Percentiles rank a stretch among this genome's conserved stretches.
Conservation (phyloP, 2,888 invertebrate genomes). For the Osedax frankpressi region DNA sequence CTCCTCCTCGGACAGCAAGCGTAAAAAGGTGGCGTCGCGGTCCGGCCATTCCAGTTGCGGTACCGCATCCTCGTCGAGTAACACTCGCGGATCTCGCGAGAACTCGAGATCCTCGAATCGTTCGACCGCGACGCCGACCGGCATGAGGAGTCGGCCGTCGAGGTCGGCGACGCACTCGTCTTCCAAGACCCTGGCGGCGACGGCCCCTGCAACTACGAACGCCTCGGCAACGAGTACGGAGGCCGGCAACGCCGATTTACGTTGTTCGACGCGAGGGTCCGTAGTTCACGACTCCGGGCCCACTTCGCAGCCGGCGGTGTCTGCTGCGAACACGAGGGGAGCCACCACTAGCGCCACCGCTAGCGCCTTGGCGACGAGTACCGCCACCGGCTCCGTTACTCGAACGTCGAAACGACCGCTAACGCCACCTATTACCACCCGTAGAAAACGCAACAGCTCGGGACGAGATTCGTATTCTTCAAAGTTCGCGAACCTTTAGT, state of each 20-base stretch:
- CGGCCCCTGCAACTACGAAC: background rate
- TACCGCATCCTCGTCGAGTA: too few relatives aligned
- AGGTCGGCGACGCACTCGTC: too few relatives aligned
- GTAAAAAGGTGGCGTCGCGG: too few relatives aligned
- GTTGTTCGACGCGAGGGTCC: background rate
- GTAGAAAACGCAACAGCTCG: background rate
- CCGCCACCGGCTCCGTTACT: background rate
- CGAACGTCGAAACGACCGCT: too few relatives aligned
- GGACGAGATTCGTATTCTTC: too few relatives aligned
- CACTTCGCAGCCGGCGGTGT: background rate
- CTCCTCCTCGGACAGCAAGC: too few relatives aligned
- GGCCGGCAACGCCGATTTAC: background rate
- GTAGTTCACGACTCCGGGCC: background rate
- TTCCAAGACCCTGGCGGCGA: background rate
- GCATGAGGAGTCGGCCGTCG: too few relatives aligned
- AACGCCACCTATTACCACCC: background rate
- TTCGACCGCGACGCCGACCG: too few relatives aligned
- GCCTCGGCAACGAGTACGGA: background rate
- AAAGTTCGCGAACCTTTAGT: too few relatives aligned
- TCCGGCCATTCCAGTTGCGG: too few relatives aligned
- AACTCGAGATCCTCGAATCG: too few relatives aligned
- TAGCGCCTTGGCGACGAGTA: background rate
- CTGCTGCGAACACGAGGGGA: background rate
- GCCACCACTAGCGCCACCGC: background rate
- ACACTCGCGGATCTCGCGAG: too few relatives aligned